phyloP scores from a whole-genome alignment of 1,140 invertebrate species.

The Theocolax elegans region DNA sequence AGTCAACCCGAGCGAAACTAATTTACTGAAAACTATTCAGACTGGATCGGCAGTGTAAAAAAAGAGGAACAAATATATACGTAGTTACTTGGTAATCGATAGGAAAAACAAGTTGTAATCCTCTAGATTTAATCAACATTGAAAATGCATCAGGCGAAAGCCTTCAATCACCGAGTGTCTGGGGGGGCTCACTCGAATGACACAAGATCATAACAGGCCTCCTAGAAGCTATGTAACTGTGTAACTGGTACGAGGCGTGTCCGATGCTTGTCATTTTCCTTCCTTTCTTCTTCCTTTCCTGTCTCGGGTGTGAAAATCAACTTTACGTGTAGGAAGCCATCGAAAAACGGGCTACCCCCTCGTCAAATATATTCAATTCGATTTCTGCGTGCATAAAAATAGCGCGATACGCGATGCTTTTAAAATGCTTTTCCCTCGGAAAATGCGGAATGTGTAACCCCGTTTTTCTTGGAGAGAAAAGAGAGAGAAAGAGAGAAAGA shows the following conservation, averaged over 20 bases:
- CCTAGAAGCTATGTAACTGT: conserved; percentile 12
- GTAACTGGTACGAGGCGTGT: conserved; percentile 19
- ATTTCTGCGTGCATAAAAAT: no score
- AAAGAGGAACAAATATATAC: background rate
- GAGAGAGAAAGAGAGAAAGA: conserved; percentile 1
- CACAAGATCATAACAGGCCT: conserved; percentile 17
- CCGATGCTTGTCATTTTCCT: no score
- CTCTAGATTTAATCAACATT: conserved; percentile 18
- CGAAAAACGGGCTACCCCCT: no score
- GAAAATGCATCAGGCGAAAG: conserved; percentile 7
- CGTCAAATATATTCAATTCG: no score
- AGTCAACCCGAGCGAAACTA: conserved; percentile 7
- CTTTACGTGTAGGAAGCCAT: no score
- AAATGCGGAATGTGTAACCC: no score
- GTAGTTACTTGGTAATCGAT: background rate
- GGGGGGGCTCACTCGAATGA: background rate
- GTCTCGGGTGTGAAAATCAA: no score
- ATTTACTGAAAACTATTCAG: conserved; percentile 25
- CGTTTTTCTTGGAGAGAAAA: background rate
- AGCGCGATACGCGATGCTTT: no score
- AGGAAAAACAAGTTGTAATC: conserved; percentile 8
- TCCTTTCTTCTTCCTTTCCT: no score
- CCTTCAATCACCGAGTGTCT: conserved; percentile 6
- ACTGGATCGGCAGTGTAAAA: background rate
- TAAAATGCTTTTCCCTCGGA: no score